Evolutionary conservation across 2,797 vertebrate species (phyloP), one percentile per base, ranked within the genome.

Genomic region (Thunnus albacares): DNA sequence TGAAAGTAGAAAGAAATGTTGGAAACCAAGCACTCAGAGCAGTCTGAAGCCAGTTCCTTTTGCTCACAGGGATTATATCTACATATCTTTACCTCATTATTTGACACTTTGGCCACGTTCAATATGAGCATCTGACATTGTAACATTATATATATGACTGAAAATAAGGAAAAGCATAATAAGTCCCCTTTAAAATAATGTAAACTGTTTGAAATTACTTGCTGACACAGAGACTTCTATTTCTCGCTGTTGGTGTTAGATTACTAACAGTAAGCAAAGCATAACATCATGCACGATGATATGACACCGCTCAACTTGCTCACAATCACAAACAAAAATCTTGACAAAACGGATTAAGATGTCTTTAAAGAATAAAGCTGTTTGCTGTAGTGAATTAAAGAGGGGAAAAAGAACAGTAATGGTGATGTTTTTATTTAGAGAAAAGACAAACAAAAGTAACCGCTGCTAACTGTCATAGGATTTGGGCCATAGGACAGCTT

Each of bases 311-410:
- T 18, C n/a, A 51, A 62, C 71, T 61, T 22, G 15, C 22, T 77
- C 43, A 63, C 53, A 49, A 59, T 59, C 51, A 64, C 30, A 58
- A 59, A 52, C 9, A 18, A 68, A 70, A 58, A 58, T 2, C n/a
- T 53, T 59, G 26, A 71, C 68, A 64, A 61, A 63, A 67, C 33
- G 2, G 4, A 80, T 82, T 51, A 77, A 78, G 22, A 9, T 18
- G 5, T 65, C 51, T 89, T 75, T 79, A 75, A 77, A 68, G 26
- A 71, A 72, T 76, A 79, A 74, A 60, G 35, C 61, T 74, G n/a
- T 45, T 81, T 51, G 18, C 38, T 68, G 55, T 67, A 71, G 87
- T 61, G 22, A 38, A 86, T 67, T 55, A 65, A 1, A 30, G 72
- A 57, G 35, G 1, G 9, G 38, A 9, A 72, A 75, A 66, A 65